Base-by-base conservation (phyloP, 2,113 vertebrate species). In the Noctilio leporinus region DNA sequence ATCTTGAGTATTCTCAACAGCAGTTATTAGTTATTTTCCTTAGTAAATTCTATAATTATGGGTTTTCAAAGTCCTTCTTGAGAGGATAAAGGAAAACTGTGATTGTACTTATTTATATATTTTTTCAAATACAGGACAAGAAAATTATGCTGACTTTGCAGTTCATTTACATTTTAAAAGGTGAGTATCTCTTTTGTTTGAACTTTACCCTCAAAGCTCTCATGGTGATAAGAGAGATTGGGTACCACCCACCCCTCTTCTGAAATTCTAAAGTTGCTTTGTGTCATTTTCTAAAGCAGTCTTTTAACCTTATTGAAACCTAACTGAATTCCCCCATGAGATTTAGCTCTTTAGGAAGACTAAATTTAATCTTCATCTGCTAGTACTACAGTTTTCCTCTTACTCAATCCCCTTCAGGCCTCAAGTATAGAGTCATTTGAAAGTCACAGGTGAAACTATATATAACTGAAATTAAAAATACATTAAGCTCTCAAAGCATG, bases 131-230 rank as follows among this genome's bases (percentile, higher is more conserved):
- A 49, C 65, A 80, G 73, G 65, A 93, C 57, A 96, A 88, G 72
- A 90, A 94, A 94, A 96, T 96, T 93, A 91, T 96, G 96, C 92
- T 96, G 92, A 92, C 91, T 45, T 55, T 96, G 88, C 82, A 89
- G 20, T 76, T 96, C 81, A 97, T 96, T 97, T 97, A 91, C 92
- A 96, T 97, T 93, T 97, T 95, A 96, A 96, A 97, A 95, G 90
- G 69, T 82, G 82, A 93, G 51, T 80, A 45, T 75, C 91, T 67
- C 88, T n/a, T 95, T 96, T 95, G 94, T 97, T 89, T 97, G 95
- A 97, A 97, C 94, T 97, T 97, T 97, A 94, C 90, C 95, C 93
- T 96, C 67, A 80, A n/a, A 84, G 57, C 3, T n/a, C 59, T 77
- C 10, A 57, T 20, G 64, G 55, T 73, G 51, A 87, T 92, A 81